These are phyloP conservation scores for Andrena fulva DNA, from an alignment of 2,888 invertebrate species.

Conservation along the genomic window DNA sequence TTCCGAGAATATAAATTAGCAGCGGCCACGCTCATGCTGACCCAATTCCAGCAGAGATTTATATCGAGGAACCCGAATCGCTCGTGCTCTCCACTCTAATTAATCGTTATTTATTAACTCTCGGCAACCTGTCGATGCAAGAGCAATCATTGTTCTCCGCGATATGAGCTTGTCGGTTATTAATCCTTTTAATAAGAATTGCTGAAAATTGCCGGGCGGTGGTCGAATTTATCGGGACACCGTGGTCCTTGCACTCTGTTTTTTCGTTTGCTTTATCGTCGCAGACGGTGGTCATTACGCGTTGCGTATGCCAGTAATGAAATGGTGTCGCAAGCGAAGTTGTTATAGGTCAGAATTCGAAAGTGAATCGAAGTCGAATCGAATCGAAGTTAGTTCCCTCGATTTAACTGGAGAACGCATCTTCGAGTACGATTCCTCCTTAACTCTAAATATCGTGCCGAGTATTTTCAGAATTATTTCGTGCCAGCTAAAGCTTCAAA, in stretches of 20 bases:
- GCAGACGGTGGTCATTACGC: background rate
- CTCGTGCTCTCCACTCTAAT: conserved; percentile 14
- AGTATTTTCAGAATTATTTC: too few species aligned
- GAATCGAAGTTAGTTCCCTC: too few species aligned
- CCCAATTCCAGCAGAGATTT: conserved; percentile 38
- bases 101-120: conserved; percentile 49
- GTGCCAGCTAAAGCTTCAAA: too few species aligned
- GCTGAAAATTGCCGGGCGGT: conserved; percentile 1
- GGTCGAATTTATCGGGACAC: background rate
- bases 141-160: background rate
- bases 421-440: too few species aligned
- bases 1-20: conserved; percentile 35
- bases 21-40: conserved; percentile 9
- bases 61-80: conserved; percentile 18
- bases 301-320: background rate
- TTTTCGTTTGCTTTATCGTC: background rate
- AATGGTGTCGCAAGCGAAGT: too few species aligned
- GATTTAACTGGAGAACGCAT: too few species aligned
- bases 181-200: conserved; percentile 17
- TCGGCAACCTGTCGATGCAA: background rate
- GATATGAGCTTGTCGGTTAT: conserved; percentile 1
- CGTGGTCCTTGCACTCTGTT: background rate
- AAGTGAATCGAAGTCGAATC: too few species aligned
- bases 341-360: too few species aligned
- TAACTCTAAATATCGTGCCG: too few species aligned